phyloP scores from a whole-genome alignment of 2,797 vertebrate genomes.

The Kryptopterus vitreolus region DNA sequence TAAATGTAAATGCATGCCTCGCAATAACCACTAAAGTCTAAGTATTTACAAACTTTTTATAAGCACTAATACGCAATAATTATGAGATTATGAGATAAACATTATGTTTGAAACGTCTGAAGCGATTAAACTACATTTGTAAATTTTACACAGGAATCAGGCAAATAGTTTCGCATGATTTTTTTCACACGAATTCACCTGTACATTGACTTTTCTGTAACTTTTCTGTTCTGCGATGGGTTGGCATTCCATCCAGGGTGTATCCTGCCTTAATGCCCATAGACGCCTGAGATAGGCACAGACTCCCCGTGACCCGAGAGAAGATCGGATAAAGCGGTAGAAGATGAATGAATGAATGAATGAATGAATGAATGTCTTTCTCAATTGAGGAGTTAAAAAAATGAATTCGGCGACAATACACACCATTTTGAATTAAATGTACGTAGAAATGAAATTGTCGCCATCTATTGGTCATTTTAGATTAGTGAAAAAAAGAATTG shows the following conservation, averaged over 20 bases:
- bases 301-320: too few relatives aligned
- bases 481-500: neutral
- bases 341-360: too few relatives aligned
- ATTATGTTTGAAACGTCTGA: neutral
- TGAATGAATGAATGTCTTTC: too few relatives aligned
- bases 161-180: neutral
- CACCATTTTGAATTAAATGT: neutral
- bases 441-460: neutral
- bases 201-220: neutral
- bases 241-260: too few relatives aligned
- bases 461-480: slow-evolving; percentile 32
- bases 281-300: too few relatives aligned
- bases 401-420: neutral
- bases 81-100: neutral
- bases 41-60: too few relatives aligned
- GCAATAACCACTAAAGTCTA: too few relatives aligned
- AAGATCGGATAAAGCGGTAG: too few relatives aligned
- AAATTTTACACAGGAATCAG: neutral
- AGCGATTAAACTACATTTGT: neutral
- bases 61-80: too few relatives aligned
- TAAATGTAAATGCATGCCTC: too few relatives aligned
- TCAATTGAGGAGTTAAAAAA: neutral
- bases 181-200: neutral
- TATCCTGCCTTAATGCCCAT: too few relatives aligned
- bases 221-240: too few relatives aligned